A percentile compares a stretch with the other conserved stretches of the same genome.
These are phyloP conservation scores for Trichopoda pennipes DNA, from an alignment of 2,888 invertebrate genomes.

Conservation along the genomic window DNA sequence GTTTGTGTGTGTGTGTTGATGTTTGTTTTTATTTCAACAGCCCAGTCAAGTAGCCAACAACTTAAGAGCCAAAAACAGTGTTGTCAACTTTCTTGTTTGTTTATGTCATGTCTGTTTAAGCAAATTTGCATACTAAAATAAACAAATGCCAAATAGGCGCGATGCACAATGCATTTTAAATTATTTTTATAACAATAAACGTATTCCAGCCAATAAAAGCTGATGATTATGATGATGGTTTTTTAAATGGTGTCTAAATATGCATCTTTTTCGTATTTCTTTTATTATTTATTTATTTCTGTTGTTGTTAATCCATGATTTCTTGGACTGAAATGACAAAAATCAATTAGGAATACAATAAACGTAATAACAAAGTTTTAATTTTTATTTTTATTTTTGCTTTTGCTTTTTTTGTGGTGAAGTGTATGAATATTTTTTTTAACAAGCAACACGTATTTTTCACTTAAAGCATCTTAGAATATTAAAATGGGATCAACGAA, in stretches of 20 bases:
- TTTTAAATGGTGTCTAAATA: conserved; percentile 61
- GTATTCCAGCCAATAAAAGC: conserved; percentile 56
- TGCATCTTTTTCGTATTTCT: conserved; percentile 46
- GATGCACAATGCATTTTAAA: conserved; percentile 74
- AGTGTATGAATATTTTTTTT: conserved; percentile 2
- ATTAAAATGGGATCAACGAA: conserved; percentile 80
- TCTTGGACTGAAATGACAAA: conserved; percentile 57
- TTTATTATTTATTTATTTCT: not conserved
- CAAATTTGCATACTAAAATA: conserved; percentile 70
- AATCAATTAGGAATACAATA: conserved; percentile 76
- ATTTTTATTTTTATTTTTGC: conserved; percentile 4
- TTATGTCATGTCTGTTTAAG: conserved; percentile 60
- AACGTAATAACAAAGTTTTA: conserved; percentile 70
- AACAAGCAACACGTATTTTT: conserved; percentile 78
- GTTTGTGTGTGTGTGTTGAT: not conserved
- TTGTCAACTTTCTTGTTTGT: conserved; percentile 67
- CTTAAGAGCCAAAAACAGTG: conserved; percentile 59
- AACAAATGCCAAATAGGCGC: conserved; percentile 70
- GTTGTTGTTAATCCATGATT: conserved; percentile 14
- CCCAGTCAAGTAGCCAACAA: conserved; percentile 19
- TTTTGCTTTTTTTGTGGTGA: not conserved
- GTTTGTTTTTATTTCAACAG: conserved; percentile 50
- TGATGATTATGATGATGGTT: conserved; percentile 61
- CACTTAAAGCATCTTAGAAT: conserved; percentile 80
- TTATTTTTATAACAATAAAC: conserved; percentile 68